phyloP scores from a whole-genome alignment of 2,888 invertebrate species.

The Caenorhabditis drosophilae region DNA sequence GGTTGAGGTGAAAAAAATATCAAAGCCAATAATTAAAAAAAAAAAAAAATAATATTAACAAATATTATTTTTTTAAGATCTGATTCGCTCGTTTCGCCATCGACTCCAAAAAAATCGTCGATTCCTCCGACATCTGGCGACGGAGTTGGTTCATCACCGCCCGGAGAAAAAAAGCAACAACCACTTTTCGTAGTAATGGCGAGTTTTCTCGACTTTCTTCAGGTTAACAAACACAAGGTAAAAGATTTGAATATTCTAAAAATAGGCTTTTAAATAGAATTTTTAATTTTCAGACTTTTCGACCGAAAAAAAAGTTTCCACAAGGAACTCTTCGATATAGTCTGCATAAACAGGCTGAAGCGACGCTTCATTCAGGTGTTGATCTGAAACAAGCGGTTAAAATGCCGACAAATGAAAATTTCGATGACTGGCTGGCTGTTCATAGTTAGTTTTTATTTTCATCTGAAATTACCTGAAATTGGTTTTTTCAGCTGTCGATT shows the following conservation, averaged over 20 bases:
- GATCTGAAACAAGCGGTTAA: slow-evolving; percentile 82
- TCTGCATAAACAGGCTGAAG: slow-evolving; percentile 85
- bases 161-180: background rate
- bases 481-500: slow-evolving; percentile 84
- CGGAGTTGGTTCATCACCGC: background rate
- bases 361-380: slow-evolving; percentile 86
- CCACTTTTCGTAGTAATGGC: slow-evolving; percentile 36
- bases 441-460: slow-evolving; percentile 79
- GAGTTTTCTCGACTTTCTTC: slow-evolving; percentile 67
- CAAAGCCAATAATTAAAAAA: background rate
- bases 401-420: slow-evolving; percentile 80
- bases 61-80: no score
- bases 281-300: slow-evolving; percentile 79
- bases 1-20: no score
- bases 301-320: slow-evolving; percentile 85
- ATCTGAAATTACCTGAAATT: no score
- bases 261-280: background rate
- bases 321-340: slow-evolving; percentile 86
- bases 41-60: no score
- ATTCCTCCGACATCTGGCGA: slow-evolving; percentile 10
- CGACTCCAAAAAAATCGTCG: slow-evolving; percentile 23
- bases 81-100: slow-evolving; percentile 5
- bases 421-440: slow-evolving; percentile 90
- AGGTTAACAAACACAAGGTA: slow-evolving; percentile 68
- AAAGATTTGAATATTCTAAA: background rate